These are phyloP conservation scores for Rhyacophila evoluta DNA, from an alignment of 2,888 invertebrate genomes.

Conservation along the genomic window DNA sequence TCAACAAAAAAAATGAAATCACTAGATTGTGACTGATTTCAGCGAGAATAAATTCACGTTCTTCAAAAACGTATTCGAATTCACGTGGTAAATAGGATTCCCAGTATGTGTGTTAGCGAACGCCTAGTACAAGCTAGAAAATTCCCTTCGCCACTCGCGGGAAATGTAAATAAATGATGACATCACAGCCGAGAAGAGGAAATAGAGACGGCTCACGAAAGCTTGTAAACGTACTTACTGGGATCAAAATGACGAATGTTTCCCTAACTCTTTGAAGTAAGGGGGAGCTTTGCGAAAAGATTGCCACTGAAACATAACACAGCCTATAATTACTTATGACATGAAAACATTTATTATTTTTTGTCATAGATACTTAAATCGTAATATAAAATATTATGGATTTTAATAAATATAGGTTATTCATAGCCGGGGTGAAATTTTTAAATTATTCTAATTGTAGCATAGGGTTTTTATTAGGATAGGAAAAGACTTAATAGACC, in stretches of 20 bases:
- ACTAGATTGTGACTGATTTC: too few species aligned
- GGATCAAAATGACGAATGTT: constrained; percentile 18
- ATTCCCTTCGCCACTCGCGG: constrained; percentile 8
- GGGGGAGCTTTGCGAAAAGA: background rate
- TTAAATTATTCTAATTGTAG: too few species aligned
- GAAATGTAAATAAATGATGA: constrained; percentile 22
- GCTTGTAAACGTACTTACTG: background rate
- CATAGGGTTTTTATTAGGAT: too few species aligned
- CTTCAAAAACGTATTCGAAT: background rate
- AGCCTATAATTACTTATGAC: too few species aligned
- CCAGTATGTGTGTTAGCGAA: background rate
- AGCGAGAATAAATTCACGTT: background rate
- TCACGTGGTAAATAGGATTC: constrained; percentile 18
- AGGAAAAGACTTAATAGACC: too few species aligned
- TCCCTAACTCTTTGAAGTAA: background rate
- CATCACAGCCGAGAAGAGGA: background rate
- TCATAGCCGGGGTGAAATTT: too few species aligned
- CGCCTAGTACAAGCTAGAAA: background rate
- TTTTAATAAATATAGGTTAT: too few species aligned
- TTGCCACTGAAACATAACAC: background rate
- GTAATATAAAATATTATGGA: too few species aligned
- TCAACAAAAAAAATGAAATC: too few species aligned
- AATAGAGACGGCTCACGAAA: background rate
- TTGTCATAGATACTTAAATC: too few species aligned
- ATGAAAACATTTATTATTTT: too few species aligned